A percentile compares a stretch with the other conserved stretches of the same genome.
Conservation (phyloP, 1,140 invertebrate genomes). For the Paraescarpia echinospica region DNA sequence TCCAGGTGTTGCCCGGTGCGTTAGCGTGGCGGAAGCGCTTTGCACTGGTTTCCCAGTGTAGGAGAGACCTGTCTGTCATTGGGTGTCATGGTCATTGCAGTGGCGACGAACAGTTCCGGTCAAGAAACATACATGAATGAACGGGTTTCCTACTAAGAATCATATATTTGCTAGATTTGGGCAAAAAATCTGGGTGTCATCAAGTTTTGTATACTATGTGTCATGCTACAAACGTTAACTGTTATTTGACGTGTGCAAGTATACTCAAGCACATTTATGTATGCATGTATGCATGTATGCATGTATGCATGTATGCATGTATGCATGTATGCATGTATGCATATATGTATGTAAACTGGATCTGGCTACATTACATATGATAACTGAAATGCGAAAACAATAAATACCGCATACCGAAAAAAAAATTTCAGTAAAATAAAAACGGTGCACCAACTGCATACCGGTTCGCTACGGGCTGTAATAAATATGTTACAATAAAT, state of each 20-base stretch:
- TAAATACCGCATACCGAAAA: too few relatives aligned
- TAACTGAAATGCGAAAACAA: too few relatives aligned
- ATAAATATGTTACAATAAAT: too few relatives aligned
- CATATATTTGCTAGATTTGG: background rate
- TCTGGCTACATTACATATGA: too few relatives aligned
- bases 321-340: background rate
- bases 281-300: too few relatives aligned
- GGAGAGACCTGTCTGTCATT: background rate
- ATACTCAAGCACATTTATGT: background rate
- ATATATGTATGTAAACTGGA: background rate
- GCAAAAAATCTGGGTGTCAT: background rate
- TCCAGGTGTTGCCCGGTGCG: background rate
- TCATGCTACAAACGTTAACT: background rate
- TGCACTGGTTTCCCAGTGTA: background rate
- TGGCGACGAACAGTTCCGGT: background rate
- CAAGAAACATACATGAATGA: background rate
- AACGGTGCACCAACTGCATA: too few relatives aligned
- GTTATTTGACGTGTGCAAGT: background rate
- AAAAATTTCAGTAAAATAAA: too few relatives aligned
- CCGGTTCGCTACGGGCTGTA: too few relatives aligned
- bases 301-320: background rate
- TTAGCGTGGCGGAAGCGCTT: background rate
- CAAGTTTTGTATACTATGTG: background rate
- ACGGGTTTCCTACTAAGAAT: background rate
- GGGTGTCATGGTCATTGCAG: background rate